Base-by-base conservation (phyloP, 37 sponge, comb jelly and placozoan species). In the Agelas oroides region DNA sequence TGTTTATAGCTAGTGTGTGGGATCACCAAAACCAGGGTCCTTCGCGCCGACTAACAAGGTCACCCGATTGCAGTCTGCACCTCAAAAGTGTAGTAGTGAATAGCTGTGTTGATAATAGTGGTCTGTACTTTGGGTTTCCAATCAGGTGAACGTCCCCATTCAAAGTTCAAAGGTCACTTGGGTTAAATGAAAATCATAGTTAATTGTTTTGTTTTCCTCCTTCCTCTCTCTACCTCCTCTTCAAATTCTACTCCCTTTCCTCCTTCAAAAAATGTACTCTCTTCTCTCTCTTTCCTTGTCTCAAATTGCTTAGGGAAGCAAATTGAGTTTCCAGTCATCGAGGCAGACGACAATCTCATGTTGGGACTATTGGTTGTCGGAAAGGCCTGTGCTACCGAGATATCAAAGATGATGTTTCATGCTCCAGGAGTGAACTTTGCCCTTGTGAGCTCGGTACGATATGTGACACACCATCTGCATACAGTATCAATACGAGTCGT, bases 401-500 rank as follows among this genome's bases (percentile, higher is more conserved):
- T 87, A 0, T 80, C 88, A 15, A 61, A 55, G 31, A 75, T 80
- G 76, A 74, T 87, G 67, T 80, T 55, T 31, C 19, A 75, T 17
- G 31, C 65, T 27, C 88, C 88, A 0, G 88, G 88, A 65, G 81
- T 80, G 19, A 81, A 80, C 81, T 87, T 87, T 74, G 81, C 74
- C 18, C 65, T 87, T 23, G 64, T 79, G 1, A 80, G 66, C 77
- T 31, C 59, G 1, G 59, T 77, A 27, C 19, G 20, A 24, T n/a
- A 46, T 54, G 55, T 59, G 0, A 55, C 72, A 2, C 33, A 65
- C 38, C 0, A 33, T 32, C 14, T 69, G 1, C 41, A 82, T 71
- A 61, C 78, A 36, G 83, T 88, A 25, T 55, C 62, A 36, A 5
- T 88, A 16, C 68, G 83, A 35, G 60, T 88, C 31, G 57, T 54